Percentiles rank a stretch among this genome's conserved stretches.
Evolutionary conservation across 2,888 invertebrate genomes (phyloP).

Genomic region (Nudaria mundana): DNA sequence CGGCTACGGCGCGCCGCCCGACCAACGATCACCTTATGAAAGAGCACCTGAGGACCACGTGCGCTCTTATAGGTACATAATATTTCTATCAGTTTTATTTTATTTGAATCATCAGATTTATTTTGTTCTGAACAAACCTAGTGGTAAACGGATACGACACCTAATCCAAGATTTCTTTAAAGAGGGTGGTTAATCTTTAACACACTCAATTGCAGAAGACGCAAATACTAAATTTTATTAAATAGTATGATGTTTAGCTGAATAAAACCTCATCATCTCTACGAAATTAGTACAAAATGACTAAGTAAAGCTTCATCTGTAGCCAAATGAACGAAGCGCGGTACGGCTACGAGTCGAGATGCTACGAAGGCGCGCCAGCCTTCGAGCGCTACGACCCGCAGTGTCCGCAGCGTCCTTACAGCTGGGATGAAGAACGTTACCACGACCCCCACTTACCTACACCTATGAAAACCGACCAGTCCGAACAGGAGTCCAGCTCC

Average conservation of each 20-base stretch:
- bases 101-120: too few relatives aligned
- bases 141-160: too few relatives aligned
- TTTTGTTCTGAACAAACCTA: too few relatives aligned
- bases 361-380: slow-evolving; percentile 76
- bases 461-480: slow-evolving; percentile 86
- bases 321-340: slow-evolving; percentile 83
- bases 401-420: slow-evolving; percentile 74
- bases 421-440: slow-evolving; percentile 82
- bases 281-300: too few relatives aligned
- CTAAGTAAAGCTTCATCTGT: slow-evolving; percentile 24
- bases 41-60: slow-evolving; percentile 83
- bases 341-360: slow-evolving; percentile 75
- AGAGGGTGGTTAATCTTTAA: too few relatives aligned
- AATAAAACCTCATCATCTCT: too few relatives aligned
- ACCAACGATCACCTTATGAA: slow-evolving; percentile 85
- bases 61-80: slow-evolving; percentile 75
- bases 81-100: too few relatives aligned
- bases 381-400: slow-evolving; percentile 79
- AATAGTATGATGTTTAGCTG: too few relatives aligned
- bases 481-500: slow-evolving; percentile 83
- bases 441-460: slow-evolving; percentile 81
- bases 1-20: slow-evolving; percentile 84
- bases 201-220: too few relatives aligned
- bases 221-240: too few relatives aligned
- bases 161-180: too few relatives aligned